Base-by-base conservation (phyloP, 2,797 vertebrate genomes). In the Acanthurus tractus region DNA sequence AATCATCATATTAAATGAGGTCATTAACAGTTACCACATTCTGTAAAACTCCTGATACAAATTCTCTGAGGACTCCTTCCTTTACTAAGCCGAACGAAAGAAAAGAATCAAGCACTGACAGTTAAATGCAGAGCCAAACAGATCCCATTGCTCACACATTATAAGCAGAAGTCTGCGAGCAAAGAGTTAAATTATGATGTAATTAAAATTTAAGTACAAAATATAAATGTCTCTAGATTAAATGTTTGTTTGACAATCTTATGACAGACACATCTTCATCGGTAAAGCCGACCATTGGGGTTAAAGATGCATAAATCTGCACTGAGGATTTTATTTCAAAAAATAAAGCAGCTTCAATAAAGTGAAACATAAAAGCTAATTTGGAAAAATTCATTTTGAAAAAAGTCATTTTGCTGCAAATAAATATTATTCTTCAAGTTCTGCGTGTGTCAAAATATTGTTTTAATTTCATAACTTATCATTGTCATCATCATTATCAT, bases 11-110 rank as follows among this genome's bases (percentile, higher is more conserved):
- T 58, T 72, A 62, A 71, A 52, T 70, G 46, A 59, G 64, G 71
- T 75, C 66, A 83, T 84, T 78, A 86, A 82, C 76, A 86, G 74
- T 77, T 82, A 83, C 50, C 81, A 74, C 66, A 72, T 61, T 75
- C 29, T 71, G 44, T 70, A 68, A 67, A 79, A 75, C 17, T 63
- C 22, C 14, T 63, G 58, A 74, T 54, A 54, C 34, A 2, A 49
- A 61, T 56, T 46, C 69, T 69, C 65, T 36, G 23, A 46, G 20
- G 64, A 82, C 29, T 70, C 53, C 2, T 42, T 77, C 20, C 36
- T 29, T 9, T 56, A 13, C 13, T 13, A 70, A 70, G 76, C 42
- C 55, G 5, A 29, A 29, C 3, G 2, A 29, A 29, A 29, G 25
- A 73, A 46, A 59, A 40, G 3, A 49, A 62, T 49, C 25, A 56